A percentile compares a stretch with the other conserved stretches of the same genome.
These are phyloP conservation scores for Lasioglossum calceatum DNA, from an alignment of 2,888 invertebrate species.

Conservation along the genomic window DNA sequence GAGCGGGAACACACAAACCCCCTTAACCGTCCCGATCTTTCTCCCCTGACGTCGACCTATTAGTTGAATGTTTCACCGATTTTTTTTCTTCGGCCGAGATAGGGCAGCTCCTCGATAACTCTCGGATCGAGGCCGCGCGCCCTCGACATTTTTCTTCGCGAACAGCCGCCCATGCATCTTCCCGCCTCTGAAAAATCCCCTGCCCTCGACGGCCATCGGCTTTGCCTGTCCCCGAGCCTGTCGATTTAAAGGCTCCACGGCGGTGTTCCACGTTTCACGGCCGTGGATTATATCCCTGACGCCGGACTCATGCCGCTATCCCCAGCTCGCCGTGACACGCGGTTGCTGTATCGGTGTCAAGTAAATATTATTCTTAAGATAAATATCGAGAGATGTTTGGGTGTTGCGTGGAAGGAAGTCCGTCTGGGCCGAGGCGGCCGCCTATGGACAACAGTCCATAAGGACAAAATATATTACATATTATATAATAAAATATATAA, in stretches of 20 bases:
- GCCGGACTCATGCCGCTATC: background rate
- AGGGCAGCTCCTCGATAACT: constrained; percentile 59
- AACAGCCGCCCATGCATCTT: constrained; percentile 42
- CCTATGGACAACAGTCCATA: too few species aligned
- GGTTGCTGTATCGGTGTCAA: too few species aligned
- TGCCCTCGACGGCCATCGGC: constrained; percentile 2
- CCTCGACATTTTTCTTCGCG: constrained; percentile 47
- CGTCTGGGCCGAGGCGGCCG: too few species aligned
- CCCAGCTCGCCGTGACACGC: background rate
- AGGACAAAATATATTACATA: too few species aligned
- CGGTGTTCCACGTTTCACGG: background rate
- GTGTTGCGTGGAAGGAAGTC: too few species aligned
- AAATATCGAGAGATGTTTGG: too few species aligned
- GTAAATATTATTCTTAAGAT: too few species aligned
- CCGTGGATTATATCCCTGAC: background rate
- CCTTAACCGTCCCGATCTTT: constrained; percentile 51
- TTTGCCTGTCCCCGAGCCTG: constrained; percentile 8
- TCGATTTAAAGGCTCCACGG: background rate
- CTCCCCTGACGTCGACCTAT: constrained; percentile 62
- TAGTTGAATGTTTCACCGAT: constrained; percentile 51
- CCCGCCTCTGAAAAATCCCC: constrained; percentile 27
- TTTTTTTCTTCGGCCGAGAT: constrained; percentile 56
- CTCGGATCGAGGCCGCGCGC: constrained; percentile 39
- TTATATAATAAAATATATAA: too few species aligned
- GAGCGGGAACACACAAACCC: constrained; percentile 5